phyloP scores from a whole-genome alignment of 2,113 vertebrate genomes.

The Calonectris borealis region DNA sequence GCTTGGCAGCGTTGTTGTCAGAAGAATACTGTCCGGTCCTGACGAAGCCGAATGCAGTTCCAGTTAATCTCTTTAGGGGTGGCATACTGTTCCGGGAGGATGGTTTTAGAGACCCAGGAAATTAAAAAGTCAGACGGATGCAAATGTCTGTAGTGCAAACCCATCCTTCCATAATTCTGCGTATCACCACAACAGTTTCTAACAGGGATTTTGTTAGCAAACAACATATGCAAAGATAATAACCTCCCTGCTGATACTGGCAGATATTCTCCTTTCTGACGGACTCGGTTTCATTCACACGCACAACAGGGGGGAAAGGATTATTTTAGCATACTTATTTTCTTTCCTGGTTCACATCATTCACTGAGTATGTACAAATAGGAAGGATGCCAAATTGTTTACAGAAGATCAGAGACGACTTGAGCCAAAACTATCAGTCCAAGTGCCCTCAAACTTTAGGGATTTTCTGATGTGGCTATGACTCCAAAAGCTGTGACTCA shows the following conservation, averaged over 20 bases:
- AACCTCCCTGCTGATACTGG: constrained; percentile 28
- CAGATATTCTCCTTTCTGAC: not conserved
- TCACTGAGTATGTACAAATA: constrained; percentile 9
- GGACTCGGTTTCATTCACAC: not conserved
- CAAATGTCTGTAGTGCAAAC: not conserved
- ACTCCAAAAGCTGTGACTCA: constrained; percentile 21
- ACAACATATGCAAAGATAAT: constrained; percentile 31
- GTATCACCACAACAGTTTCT: not conserved
- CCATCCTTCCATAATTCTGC: not conserved
- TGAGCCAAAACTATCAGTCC: not conserved
- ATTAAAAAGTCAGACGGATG: not conserved
- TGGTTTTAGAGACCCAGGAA: not conserved
- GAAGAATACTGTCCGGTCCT: not conserved
- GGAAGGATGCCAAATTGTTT: constrained; percentile 48
- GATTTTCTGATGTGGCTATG: not conserved
- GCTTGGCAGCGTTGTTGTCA: not conserved
- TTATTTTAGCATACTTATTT: constrained; percentile 34
- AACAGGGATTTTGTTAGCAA: constrained; percentile 11
- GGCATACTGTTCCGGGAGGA: fast-evolving
- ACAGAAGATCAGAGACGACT: not conserved
- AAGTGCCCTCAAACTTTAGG: not conserved
- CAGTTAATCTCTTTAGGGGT: not conserved
- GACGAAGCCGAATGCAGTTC: not conserved
- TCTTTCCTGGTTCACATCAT: constrained; percentile 26
- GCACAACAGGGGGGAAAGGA: not conserved